Percentiles rank a stretch among this genome's conserved stretches.
Evolutionary conservation across 2,113 vertebrate genomes (phyloP).

Genomic region (Stigmatopora nigra): DNA sequence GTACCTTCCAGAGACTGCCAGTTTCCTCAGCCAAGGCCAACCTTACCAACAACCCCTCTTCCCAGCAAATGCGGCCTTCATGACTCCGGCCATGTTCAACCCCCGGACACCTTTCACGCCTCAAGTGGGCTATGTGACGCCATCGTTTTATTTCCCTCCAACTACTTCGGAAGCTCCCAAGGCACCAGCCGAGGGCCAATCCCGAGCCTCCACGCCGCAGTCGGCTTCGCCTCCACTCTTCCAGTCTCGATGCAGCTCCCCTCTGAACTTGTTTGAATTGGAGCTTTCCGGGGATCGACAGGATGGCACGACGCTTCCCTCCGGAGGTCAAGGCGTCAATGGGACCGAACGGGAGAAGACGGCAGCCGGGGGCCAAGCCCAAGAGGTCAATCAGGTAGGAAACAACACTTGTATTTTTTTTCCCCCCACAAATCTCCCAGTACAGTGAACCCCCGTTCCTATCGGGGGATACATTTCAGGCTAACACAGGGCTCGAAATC

Average conservation of each 20-base stretch:
- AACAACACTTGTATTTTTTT: neutral
- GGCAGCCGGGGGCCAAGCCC: slow-evolving; percentile 38
- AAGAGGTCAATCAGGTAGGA: slow-evolving; percentile 63
- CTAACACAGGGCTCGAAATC: too few species aligned
- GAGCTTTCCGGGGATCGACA: slow-evolving; percentile 72
- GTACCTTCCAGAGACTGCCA: slow-evolving; percentile 52
- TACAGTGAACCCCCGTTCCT: neutral
- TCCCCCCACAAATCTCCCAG: neutral
- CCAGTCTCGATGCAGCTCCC: slow-evolving; percentile 89
- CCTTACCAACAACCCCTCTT: slow-evolving; percentile 41
- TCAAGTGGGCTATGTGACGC: slow-evolving; percentile 38
- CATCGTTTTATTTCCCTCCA: slow-evolving; percentile 59
- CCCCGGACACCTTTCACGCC: slow-evolving; percentile 36
- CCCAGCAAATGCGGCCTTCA: slow-evolving; percentile 32
- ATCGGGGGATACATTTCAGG: neutral
- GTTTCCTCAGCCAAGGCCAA: slow-evolving; percentile 48
- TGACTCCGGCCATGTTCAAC: slow-evolving; percentile 36
- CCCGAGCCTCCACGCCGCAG: slow-evolving; percentile 72
- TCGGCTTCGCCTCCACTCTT: slow-evolving; percentile 77
- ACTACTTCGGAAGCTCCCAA: slow-evolving; percentile 58
- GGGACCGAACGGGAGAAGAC: slow-evolving; percentile 55
- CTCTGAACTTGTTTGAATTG: slow-evolving; percentile 86
- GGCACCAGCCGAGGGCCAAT: slow-evolving; percentile 48
- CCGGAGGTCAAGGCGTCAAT: slow-evolving; percentile 35
- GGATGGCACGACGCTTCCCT: slow-evolving; percentile 44